Conservation (phyloP, 1,140 invertebrate genomes). For the Heliconius himera region DNA sequence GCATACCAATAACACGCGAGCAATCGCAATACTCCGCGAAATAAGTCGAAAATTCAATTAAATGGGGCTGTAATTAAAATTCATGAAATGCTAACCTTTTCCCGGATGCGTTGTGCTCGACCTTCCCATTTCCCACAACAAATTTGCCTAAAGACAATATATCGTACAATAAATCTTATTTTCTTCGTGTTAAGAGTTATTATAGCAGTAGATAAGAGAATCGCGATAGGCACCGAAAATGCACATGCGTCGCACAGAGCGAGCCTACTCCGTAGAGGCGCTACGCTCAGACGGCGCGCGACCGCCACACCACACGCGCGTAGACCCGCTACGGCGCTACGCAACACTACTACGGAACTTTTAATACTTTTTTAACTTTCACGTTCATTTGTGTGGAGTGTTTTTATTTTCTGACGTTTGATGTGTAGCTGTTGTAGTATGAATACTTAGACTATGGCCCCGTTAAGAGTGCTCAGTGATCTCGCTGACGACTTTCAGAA, state of each 20-base stretch:
- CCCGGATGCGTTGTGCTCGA: conserved; percentile 51
- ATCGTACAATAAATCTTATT: conserved; percentile 42
- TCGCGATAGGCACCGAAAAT: conserved; percentile 52
- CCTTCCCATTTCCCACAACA: conserved; percentile 52
- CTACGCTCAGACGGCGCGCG: conserved; percentile 69
- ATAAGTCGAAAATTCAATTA: conserved; percentile 47
- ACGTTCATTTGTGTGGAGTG: conserved; percentile 48
- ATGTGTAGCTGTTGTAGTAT: conserved; percentile 39
- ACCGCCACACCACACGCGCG: conserved; percentile 57
- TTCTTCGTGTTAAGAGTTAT: conserved; percentile 37
- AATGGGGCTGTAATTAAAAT: conserved; percentile 56
- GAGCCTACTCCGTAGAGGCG: conserved; percentile 59
- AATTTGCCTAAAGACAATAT: conserved; percentile 26
- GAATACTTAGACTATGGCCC: conserved; percentile 59
- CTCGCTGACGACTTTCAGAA: conserved; percentile 66
- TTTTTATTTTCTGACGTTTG: conserved; percentile 50
- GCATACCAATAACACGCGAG: conserved; percentile 11
- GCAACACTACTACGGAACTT: conserved; percentile 61
- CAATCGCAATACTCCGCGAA: conserved; percentile 25
- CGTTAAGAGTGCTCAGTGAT: conserved; percentile 63
- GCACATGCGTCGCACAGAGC: conserved; percentile 68
- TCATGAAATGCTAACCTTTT: conserved; percentile 64
- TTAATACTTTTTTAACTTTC: conserved; percentile 66
- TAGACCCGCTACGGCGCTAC: conserved; percentile 59
- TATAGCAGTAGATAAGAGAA: conserved; percentile 30